Evolutionary conservation across 2,888 invertebrate genomes (phyloP).

Genomic region (Diabrotica balteata): DNA sequence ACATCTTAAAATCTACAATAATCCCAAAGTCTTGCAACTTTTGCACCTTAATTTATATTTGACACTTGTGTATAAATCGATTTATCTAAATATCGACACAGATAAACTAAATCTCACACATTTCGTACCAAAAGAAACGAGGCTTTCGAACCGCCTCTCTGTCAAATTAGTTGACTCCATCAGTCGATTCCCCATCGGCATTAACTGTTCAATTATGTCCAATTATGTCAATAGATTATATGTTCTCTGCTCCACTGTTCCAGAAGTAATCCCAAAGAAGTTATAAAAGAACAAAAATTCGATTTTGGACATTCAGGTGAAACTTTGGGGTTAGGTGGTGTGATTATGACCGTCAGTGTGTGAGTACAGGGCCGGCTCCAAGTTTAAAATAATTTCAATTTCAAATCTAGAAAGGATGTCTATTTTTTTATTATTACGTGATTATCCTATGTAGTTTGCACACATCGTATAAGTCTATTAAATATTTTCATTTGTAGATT

Average conservation of each 20-base stretch:
- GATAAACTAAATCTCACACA: no score
- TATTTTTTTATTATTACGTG: no score
- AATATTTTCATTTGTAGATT: no score
- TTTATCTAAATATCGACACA: no score
- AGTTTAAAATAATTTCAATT: background rate
- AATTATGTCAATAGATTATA: constrained; percentile 48
- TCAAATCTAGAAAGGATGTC: no score
- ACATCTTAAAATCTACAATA: no score
- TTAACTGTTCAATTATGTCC: constrained; percentile 51
- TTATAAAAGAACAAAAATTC: constrained; percentile 50
- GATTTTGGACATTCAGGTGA: constrained; percentile 45
- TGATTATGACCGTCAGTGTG: constrained; percentile 49
- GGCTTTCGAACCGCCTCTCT: constrained; percentile 4
- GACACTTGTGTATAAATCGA: no score
- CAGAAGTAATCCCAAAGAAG: constrained; percentile 50
- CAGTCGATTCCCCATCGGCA: constrained; percentile 37
- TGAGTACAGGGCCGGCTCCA: constrained; percentile 26
- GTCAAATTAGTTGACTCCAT: constrained; percentile 36
- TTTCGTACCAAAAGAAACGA: no score
- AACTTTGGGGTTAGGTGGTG: constrained; percentile 43
- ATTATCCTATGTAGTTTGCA: no score
- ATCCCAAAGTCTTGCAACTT: no score
- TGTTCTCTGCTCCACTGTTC: constrained; percentile 42
- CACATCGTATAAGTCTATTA: no score
- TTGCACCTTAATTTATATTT: no score